Evolutionary conservation across 1,140 invertebrate genomes (phyloP), one percentile per base, ranked within the genome.

Genomic region (Trichomalopsis sarcophagae): DNA sequence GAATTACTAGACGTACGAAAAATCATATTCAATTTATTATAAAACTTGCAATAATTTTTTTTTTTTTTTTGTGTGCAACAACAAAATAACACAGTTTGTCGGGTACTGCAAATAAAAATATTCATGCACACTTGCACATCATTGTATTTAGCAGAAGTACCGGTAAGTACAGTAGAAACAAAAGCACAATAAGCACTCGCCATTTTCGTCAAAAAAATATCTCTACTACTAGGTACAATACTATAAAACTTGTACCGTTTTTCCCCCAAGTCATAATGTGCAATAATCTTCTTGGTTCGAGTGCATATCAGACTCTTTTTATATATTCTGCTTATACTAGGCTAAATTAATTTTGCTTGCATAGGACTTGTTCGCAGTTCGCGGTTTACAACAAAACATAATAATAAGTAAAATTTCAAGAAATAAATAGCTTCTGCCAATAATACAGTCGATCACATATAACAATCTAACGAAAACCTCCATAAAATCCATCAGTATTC

Each of bases 381-480:
- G 33, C 33, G 33, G 33, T 36, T 4, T 36, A 36, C 33, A 36
- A 36, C 5, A 36, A 36, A 36, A 36, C 33, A 27, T 27, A 27
- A 27, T 27, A 36, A 36, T 36, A 36, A 36, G 5, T 36, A 0
- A 36, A 36, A 36, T 36, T 36, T 36, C 33, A 0, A 36, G 33
- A 36, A 36, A 36, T 36, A 36, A 36, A 36, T 36, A 36, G 3
- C 33, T 36, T 36, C 33, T n/a, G 2, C 68, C 23, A 47, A 84
- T 17, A 50, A 78, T 69, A 71, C 33, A 66, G 4, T 62, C 55
- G 17, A n/a, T 62, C 55, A 62, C 21, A 62, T 62, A 6, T 47
- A 77, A 36, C 33, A 36, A 69, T 6, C 40, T 50, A 77, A 84
- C 40, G 44, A 76, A 62, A 75, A 74, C 33, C 3, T 75, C 62